Evolutionary conservation across 1,140 invertebrate genomes (phyloP).

Genomic region (Colletes latitarsis): DNA sequence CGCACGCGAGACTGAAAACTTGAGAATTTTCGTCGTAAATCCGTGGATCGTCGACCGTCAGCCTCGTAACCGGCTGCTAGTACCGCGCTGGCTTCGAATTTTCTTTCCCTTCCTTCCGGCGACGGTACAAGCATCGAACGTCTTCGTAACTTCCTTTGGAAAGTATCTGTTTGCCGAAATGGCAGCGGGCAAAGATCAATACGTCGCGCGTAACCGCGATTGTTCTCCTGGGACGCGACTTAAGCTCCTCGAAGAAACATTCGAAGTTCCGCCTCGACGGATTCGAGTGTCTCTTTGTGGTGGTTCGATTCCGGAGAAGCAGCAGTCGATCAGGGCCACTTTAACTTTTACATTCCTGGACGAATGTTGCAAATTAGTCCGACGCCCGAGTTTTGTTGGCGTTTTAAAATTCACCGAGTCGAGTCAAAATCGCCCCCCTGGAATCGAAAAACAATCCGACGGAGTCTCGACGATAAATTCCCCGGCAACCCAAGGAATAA

Average conservation of each 20-base stretch:
- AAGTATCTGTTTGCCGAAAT: neutral
- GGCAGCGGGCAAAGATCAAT: conserved; percentile 3
- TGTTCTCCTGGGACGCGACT: neutral
- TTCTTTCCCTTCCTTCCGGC: neutral
- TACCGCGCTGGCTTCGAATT: neutral
- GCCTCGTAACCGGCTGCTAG: too few species aligned
- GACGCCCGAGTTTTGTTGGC: too few species aligned
- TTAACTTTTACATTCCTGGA: conserved; percentile 7
- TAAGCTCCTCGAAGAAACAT: neutral
- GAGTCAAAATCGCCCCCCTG: too few species aligned
- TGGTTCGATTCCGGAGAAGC: neutral
- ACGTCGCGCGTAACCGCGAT: neutral
- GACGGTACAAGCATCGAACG: too few species aligned
- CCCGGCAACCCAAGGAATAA: too few species aligned
- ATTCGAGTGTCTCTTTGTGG: neutral
- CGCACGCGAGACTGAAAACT: neutral
- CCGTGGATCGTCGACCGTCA: neutral
- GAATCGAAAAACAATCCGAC: too few species aligned
- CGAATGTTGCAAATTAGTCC: conserved; percentile 20
- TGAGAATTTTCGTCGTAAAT: neutral
- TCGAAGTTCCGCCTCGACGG: neutral
- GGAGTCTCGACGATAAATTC: too few species aligned
- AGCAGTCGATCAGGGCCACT: too few species aligned
- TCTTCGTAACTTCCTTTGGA: neutral
- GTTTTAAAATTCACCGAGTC: neutral